These are phyloP conservation scores for Podarcis lilfordi DNA, from an alignment of 2,797 vertebrate species.

Conservation along the genomic window DNA sequence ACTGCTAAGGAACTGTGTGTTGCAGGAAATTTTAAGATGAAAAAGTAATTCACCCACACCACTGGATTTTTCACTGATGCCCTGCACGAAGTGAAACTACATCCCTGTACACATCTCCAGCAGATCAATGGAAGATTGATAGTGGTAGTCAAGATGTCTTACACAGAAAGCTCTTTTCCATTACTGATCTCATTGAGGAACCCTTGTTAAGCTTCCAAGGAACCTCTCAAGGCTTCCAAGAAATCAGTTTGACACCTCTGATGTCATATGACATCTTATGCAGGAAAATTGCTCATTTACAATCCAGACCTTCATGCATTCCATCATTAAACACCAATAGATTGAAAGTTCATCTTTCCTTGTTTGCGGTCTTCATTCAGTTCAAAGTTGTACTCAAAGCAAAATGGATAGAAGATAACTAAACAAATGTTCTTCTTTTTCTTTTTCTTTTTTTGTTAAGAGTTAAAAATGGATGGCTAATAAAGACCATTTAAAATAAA, in stretches of 20 bases:
- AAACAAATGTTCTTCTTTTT: conserved; percentile 60
- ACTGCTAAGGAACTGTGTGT: no score
- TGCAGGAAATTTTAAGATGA: background rate
- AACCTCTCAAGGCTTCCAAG: background rate
- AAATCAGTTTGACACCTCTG: background rate
- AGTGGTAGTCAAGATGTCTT: background rate
- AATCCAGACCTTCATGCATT: background rate
- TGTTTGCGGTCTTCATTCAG: conserved; percentile 55
- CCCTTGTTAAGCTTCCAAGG: background rate
- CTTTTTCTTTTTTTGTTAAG: conserved; percentile 67
- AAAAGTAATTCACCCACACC: background rate
- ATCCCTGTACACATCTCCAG: background rate
- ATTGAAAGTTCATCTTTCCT: background rate
- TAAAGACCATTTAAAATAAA: conserved; percentile 85
- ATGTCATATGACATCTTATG: background rate
- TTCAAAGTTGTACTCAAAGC: conserved; percentile 37
- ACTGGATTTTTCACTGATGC: background rate
- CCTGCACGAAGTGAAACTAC: background rate
- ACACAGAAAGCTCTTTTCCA: background rate
- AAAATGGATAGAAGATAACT: conserved; percentile 66
- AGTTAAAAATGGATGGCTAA: conserved; percentile 80
- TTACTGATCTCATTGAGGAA: background rate
- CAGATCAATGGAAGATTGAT: background rate
- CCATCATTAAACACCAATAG: background rate
- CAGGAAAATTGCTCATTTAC: background rate